These are phyloP conservation scores for Thaumatotibia leucotreta DNA, from an alignment of 1,140 invertebrate species.

Conservation along the genomic window DNA sequence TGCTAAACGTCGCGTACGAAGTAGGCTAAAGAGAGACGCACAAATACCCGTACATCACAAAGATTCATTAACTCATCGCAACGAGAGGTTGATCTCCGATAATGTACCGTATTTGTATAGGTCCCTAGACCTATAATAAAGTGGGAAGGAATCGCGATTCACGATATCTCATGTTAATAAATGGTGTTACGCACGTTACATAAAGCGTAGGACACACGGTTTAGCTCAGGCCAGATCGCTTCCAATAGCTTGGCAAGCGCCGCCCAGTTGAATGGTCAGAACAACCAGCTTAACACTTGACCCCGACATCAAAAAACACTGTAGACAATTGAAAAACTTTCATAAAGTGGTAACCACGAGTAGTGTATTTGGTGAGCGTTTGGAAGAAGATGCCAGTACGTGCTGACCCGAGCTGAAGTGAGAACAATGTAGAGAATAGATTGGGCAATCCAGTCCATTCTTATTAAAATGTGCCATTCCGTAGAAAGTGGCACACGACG, in stretches of 20 bases:
- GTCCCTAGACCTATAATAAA: background rate
- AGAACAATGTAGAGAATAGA: slow-evolving; percentile 15
- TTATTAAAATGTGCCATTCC: slow-evolving; percentile 13
- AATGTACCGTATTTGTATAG: slow-evolving; percentile 26
- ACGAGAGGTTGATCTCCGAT: slow-evolving; percentile 37
- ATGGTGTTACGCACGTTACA: slow-evolving; percentile 15
- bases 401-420: slow-evolving; percentile 16
- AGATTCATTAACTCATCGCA: slow-evolving; percentile 61
- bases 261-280: background rate
- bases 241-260: background rate
- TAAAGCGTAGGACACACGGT: slow-evolving; percentile 15
- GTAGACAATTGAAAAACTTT: background rate
- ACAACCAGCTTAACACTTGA: background rate
- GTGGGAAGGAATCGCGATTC: background rate
- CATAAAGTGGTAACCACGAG: background rate
- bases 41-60: slow-evolving; percentile 67
- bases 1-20: slow-evolving; percentile 58
- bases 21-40: slow-evolving; percentile 70
- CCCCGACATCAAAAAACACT: background rate
- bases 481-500: slow-evolving; percentile 13
- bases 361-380: background rate
- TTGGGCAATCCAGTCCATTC: slow-evolving; percentile 11
- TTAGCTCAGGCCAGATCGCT: background rate
- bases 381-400: background rate
- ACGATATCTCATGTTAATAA: slow-evolving; percentile 1